Base-by-base conservation (phyloP, 2,888 invertebrate genomes). In the Priocnemis perturbator region DNA sequence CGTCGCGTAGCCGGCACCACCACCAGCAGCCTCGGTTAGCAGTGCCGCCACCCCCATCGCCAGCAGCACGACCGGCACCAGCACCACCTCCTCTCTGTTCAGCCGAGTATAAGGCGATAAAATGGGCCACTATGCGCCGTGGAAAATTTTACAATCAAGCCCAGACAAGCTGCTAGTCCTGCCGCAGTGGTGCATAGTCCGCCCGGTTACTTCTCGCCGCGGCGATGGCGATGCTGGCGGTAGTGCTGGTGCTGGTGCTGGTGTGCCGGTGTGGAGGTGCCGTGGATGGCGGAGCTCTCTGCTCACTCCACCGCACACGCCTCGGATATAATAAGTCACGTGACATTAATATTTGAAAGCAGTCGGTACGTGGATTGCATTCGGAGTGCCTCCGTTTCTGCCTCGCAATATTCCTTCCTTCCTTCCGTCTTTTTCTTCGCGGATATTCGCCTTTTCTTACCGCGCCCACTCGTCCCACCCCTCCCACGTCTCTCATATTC, bases 311-410 rank as follows among this genome's bases (percentile, higher is more conserved):
- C 85, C 81, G 85, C 83, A 83, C 86, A 84, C 82, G 84, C 85
- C 85, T 86, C 76, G 83, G 86, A 87, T 87, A 87, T 88, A 88
- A 89, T 89, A 89, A 89, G 89, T 89, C 88, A 89, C 87, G 86
- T 88, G 89, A 89, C 88, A 88, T 89, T 89, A 89, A 89, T 89
- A 89, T 89, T 89, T 88, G 88, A 88, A 88, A 87, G 87, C 87
- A 88, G 86, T 87, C 82, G 86, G 88, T 88, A 88, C 88, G 88
- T 88, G 88, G 85, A 88, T 88, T 88, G 87, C 88, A 87, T 88
- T 86, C 83, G 83, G 78, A 87, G 85, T 82, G 78, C 78, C 80
- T 82, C 78, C 76, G 79, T 74, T 81, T 77, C 79, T 81, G 68
- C 79, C 74, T 76, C 65, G 85, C 85, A 83, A 85, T 85, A 86